Conservation (phyloP, 2,888 invertebrate species). For the Lutraria lutraria region DNA sequence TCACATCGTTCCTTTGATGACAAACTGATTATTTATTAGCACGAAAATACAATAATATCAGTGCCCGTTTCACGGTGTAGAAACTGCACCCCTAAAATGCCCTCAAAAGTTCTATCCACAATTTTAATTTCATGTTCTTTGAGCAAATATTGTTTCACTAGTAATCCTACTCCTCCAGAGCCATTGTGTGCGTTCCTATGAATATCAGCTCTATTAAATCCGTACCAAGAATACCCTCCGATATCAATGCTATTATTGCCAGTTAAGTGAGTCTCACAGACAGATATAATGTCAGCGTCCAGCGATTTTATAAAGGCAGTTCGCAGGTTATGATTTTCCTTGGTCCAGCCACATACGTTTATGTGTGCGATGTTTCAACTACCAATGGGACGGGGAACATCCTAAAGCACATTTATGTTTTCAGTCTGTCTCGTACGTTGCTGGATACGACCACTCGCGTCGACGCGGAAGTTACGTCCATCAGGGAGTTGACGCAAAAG, state of each 20-base stretch:
- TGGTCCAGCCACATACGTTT: constrained; percentile 64
- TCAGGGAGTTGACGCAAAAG: constrained; percentile 49
- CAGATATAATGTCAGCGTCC: constrained; percentile 50
- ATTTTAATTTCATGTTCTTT: constrained; percentile 37
- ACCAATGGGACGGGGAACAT: constrained; percentile 39
- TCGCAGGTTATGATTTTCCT: constrained; percentile 47
- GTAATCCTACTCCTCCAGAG: constrained; percentile 55
- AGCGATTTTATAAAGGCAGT: constrained; percentile 29
- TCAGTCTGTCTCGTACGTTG: background rate
- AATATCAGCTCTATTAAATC: constrained; percentile 32
- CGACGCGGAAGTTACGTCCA: constrained; percentile 42
- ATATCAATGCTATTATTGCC: constrained; percentile 28
- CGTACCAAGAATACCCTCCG: constrained; percentile 49
- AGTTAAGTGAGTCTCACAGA: constrained; percentile 57
- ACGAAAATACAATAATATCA: constrained; percentile 35
- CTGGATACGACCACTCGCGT: constrained; percentile 43
- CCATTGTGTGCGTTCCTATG: constrained; percentile 54
- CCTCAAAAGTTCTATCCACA: constrained; percentile 44
- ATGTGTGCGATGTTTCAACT: constrained; percentile 42
- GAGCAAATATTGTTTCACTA: constrained; percentile 40
- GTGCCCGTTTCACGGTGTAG: background rate
- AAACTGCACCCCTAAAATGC: constrained; percentile 50
- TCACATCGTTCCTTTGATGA: too few species aligned
- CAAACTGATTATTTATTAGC: too few species aligned
- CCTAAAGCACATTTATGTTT: constrained; percentile 23